Evolutionary conservation across 2,888 invertebrate genomes (phyloP).

Genomic region (Orthosia cruda): DNA sequence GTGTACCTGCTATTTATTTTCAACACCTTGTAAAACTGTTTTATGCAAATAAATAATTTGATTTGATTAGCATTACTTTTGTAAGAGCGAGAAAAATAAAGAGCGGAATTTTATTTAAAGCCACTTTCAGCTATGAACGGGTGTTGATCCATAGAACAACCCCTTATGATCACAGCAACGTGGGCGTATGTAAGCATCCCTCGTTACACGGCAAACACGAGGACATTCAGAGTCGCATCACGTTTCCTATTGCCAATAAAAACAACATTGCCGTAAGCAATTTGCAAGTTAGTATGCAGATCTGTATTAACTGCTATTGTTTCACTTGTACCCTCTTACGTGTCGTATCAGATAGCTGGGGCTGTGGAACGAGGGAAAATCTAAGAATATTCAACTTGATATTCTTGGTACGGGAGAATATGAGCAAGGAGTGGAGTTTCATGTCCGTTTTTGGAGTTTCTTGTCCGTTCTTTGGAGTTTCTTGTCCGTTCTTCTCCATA

Average conservation of each 20-base stretch:
- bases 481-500: too few relatives aligned
- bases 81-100: neutral
- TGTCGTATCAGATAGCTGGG: conserved; percentile 5
- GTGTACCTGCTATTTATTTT: too few relatives aligned
- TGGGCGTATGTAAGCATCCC: conserved; percentile 16
- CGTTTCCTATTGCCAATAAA: conserved; percentile 57
- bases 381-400: neutral
- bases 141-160: conserved; percentile 5
- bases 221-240: conserved; percentile 43
- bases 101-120: neutral
- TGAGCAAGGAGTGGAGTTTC: too few relatives aligned
- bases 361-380: neutral
- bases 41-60: too few relatives aligned
- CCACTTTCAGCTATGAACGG: neutral
- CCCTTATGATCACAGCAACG: conserved; percentile 9
- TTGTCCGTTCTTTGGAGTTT: too few relatives aligned
- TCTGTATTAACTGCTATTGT: conserved; percentile 54
- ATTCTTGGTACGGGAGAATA: neutral
- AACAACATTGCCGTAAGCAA: conserved; percentile 55
- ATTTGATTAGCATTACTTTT: neutral
- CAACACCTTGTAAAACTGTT: too few relatives aligned
- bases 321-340: conserved; percentile 29
- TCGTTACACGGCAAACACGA: conserved; percentile 12
- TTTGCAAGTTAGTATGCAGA: conserved; percentile 54
- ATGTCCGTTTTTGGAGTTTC: too few relatives aligned